A percentile compares a stretch with the other conserved stretches of the same genome.
These are phyloP conservation scores for Agrypnia vestita DNA, from an alignment of 1,140 invertebrate genomes.

Conservation along the genomic window DNA sequence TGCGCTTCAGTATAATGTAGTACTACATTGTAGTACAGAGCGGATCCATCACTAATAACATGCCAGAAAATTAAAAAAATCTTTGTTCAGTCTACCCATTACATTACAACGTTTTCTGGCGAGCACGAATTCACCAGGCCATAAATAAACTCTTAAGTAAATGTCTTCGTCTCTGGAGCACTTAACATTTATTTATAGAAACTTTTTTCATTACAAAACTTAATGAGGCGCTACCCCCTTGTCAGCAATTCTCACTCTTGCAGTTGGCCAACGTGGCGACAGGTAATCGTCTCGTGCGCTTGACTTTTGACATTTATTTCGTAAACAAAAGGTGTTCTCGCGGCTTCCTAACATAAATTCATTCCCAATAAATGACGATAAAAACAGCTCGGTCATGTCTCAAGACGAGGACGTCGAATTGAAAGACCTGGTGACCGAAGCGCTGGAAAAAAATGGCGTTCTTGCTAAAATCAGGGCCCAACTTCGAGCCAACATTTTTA, in stretches of 20 bases:
- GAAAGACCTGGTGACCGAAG: slow-evolving; percentile 71
- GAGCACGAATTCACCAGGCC: no score
- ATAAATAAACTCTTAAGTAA: no score
- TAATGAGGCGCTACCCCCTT: no score
- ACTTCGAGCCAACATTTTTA: slow-evolving; percentile 70
- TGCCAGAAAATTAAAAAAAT: no score
- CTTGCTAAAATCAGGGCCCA: slow-evolving; percentile 71
- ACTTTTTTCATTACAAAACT: no score
- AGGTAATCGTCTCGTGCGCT: slow-evolving; percentile 10
- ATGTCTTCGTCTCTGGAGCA: no score
- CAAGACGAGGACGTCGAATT: slow-evolving; percentile 71
- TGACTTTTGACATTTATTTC: slow-evolving; percentile 51
- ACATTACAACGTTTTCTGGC: no score
- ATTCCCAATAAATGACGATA: neutral
- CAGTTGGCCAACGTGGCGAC: slow-evolving; percentile 1
- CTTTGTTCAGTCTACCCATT: no score
- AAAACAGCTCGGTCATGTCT: slow-evolving; percentile 63
- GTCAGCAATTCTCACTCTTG: neutral
- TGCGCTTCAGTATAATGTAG: no score
- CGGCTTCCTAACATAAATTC: neutral
- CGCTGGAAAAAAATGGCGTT: slow-evolving; percentile 71
- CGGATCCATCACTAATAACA: no score
- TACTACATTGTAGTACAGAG: no score
- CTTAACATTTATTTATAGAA: no score
- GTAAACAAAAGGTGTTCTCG: slow-evolving; percentile 36